Percentiles rank a stretch among this genome's conserved stretches.
Conservation (phyloP, 2,888 invertebrate genomes). For the Drosophila affinis region DNA sequence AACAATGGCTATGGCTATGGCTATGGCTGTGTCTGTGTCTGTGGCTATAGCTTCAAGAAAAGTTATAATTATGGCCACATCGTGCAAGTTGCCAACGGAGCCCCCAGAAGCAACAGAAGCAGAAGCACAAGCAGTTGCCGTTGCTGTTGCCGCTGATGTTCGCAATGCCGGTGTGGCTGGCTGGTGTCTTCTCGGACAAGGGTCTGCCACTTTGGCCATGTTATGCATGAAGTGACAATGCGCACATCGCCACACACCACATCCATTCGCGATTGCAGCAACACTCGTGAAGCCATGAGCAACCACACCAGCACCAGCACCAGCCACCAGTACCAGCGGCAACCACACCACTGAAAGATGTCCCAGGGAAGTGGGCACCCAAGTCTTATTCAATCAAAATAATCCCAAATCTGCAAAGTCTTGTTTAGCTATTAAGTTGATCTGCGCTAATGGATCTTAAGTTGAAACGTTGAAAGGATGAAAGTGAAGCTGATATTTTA, state of each 20-base stretch:
- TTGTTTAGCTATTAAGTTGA: neutral
- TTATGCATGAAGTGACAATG: slow-evolving; percentile 74
- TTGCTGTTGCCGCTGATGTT: neutral
- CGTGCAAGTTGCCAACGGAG: slow-evolving; percentile 47
- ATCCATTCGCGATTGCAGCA: slow-evolving; percentile 23
- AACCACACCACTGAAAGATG: neutral
- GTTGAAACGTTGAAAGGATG: neutral
- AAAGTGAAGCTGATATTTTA: neutral
- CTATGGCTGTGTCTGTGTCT: neutral
- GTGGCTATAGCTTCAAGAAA: slow-evolving; percentile 57
- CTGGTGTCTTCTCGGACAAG: slow-evolving; percentile 25
- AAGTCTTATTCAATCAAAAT: neutral
- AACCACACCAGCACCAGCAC: neutral
- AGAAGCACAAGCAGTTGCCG: neutral
- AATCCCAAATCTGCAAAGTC: neutral
- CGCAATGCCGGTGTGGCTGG: slow-evolving; percentile 4
- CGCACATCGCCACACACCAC: slow-evolving; percentile 50
- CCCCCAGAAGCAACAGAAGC: neutral
- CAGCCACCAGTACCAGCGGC: neutral
- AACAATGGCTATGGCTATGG: slow-evolving; percentile 34
- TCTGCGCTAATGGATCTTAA: neutral
- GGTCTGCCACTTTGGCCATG: slow-evolving; percentile 54
- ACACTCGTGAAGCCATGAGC: neutral
- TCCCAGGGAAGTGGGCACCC: neutral
- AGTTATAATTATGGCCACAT: slow-evolving; percentile 73